Evolutionary conservation across 2,888 invertebrate genomes (phyloP), one percentile per base, ranked within the genome.

Genomic region (Cacoxenus indagator): DNA sequence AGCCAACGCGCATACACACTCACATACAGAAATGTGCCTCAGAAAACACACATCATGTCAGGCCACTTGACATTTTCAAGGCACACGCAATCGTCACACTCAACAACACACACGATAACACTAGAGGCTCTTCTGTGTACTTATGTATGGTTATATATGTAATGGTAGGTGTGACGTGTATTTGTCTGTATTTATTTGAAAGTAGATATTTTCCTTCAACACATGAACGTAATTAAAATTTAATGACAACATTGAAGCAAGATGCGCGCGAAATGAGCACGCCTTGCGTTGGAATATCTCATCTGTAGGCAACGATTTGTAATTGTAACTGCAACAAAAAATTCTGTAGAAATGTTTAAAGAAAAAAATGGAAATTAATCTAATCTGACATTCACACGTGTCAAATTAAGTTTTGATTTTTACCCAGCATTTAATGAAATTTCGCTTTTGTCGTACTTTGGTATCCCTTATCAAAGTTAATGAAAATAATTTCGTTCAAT

Each of bases 351-450:
- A 68, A 62, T 22, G 22, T 43, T 43, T n/a, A 26, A 62, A 65
- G 61, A 24, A 68, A 71, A 70, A 67, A 75, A 78, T 37, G 65
- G 67, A 80, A 78, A 79, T 80, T 72, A 78, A 76, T 64, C 74
- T 78, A 78, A 79, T 78, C 82, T 79, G 78, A 82, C 78, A 78
- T 71, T 76, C 70, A 48, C 48, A 69, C 75, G 55, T 76, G 82
- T 79, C 82, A 79, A 73, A 73, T 73, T 71, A 75, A 72, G 72
- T 17, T 24, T 55, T 19, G 26, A 72, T 72, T 17, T 24, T 55
- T 19, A 22, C 14, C 9, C 37, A 14, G 14, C 2, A 55, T 24
- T 19, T 24, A 19, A 26, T 26, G 55, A 19, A 8, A 72, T 77
- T 69, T 68, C 19, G 46, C 62, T 59, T 64, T 67, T 51, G 45